phyloP scores from a whole-genome alignment of 2,797 vertebrate species.

The Enteromius anoplus region DNA sequence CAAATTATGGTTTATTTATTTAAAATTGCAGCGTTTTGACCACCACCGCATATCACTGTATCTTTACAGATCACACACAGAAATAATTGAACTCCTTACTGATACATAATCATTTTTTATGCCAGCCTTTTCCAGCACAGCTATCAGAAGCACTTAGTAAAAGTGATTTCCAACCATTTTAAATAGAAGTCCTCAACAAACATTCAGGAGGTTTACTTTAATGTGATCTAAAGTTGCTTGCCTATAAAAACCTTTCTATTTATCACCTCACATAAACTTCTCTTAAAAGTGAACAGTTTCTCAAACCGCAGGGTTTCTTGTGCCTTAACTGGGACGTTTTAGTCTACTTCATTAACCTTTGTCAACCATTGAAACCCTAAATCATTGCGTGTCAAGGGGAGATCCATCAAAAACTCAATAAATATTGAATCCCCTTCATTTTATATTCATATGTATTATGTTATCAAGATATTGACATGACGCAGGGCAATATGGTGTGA shows the following conservation, averaged over 20 bases:
- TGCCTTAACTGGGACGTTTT: slow-evolving; percentile 12
- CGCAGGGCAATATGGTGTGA: slow-evolving; percentile 31
- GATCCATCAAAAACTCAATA: slow-evolving; percentile 45
- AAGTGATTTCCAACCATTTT: neutral
- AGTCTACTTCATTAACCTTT: slow-evolving; percentile 46
- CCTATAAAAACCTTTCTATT: slow-evolving; percentile 18
- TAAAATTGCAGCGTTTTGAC: neutral
- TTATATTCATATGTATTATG: slow-evolving; percentile 45
- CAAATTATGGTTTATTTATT: neutral
- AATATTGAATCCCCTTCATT: slow-evolving; percentile 43
- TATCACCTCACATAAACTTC: neutral
- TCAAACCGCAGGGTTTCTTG: slow-evolving; percentile 8
- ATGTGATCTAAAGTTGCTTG: neutral
- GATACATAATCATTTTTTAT: neutral
- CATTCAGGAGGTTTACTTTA: slow-evolving; percentile 5
- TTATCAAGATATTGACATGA: slow-evolving; percentile 45
- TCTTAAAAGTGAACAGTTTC: slow-evolving; percentile 15
- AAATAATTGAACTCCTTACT: neutral
- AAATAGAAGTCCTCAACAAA: neutral
- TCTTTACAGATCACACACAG: neutral
- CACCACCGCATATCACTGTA: neutral
- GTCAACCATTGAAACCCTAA: slow-evolving; percentile 32
- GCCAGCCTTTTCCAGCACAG: neutral
- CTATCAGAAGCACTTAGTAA: neutral
- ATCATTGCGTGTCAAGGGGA: slow-evolving; percentile 41